Evolutionary conservation across 2,113 vertebrate genomes (phyloP).

Genomic region (Myiopsitta monachus): DNA sequence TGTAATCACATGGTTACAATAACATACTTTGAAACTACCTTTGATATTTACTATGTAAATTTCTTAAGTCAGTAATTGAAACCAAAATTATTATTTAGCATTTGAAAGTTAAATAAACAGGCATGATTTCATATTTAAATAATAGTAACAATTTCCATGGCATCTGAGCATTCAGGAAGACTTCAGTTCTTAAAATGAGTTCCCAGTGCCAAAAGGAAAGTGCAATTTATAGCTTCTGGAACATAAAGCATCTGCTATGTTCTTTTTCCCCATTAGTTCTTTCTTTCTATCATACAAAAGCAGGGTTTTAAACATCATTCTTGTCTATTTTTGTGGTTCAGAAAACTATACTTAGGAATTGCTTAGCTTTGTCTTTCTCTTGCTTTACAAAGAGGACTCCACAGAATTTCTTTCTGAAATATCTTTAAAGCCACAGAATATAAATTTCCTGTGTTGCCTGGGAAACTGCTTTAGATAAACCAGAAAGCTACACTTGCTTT

Average conservation of each 20-base stretch:
- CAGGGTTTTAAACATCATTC: not conserved
- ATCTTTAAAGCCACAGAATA: not conserved
- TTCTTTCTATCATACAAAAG: not conserved
- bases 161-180: not conserved
- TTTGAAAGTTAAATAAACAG: not conserved
- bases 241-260: not conserved
- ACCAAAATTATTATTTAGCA: not conserved
- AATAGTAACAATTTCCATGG: not conserved
- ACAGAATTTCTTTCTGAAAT: not conserved
- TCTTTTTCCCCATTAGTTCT: not conserved
- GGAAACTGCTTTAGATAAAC: not conserved
- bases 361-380: not conserved
- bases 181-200: not conserved
- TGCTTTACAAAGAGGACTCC: not conserved
- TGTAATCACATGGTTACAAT: not conserved
- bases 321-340: not conserved
- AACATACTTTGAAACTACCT: not conserved
- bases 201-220: not conserved
- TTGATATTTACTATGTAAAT: not conserved
- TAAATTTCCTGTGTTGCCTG: not conserved
- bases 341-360: not conserved
- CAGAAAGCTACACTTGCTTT: not conserved
- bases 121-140: not conserved
- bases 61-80: not conserved
- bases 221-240: not conserved